Evolutionary conservation across 2,113 vertebrate genomes (phyloP), one percentile per base, ranked within the genome.

Genomic region (Clarias magur): DNA sequence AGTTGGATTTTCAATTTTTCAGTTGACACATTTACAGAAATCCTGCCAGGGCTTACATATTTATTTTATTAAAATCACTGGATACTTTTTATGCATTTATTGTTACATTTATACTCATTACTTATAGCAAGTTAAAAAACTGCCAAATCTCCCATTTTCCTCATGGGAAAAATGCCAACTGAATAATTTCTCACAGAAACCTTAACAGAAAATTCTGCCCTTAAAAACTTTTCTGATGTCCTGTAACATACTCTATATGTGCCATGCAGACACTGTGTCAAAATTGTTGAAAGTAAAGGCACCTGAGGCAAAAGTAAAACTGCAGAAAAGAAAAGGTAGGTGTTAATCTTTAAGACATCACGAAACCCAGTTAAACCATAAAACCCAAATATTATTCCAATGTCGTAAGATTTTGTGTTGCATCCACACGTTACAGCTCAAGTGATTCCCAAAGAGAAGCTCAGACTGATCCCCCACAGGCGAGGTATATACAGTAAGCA

Each of bases 371-470:
- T 25, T 48, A 48, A 48, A 48, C 48, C 48, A 42, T 3, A 82
- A n/a, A 82, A 48, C 60, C 23, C 30, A 42, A 27, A 67, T 42
- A 78, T 57, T 56, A 27, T 17, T 16, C 10, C 4, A 67, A 42
- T 17, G 0, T 38, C 23, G 15, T 53, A 56, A 53, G 62, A 11
- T 12, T 30, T 83, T 17, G 4, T 68, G 23, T 48, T 2, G 0
- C 25, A 56, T 54, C 8, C 25, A 56, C 73, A 48, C 4, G 10
- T 62, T 75, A 21, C 68, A 87, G 85, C 42, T 30, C 38, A 1
- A 4, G 5, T 62, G 80, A 30, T 16, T 59, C 23, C 85, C 25
- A 89, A 81, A 84, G 73, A 89, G n/a, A 89, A 80, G 38, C 62
- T 80, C 21, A 48, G 81, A 7, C 56, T 84, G 81, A 54, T 81